Evolutionary conservation across 1,140 invertebrate species (phyloP).

Genomic region (Thrips palmi): DNA sequence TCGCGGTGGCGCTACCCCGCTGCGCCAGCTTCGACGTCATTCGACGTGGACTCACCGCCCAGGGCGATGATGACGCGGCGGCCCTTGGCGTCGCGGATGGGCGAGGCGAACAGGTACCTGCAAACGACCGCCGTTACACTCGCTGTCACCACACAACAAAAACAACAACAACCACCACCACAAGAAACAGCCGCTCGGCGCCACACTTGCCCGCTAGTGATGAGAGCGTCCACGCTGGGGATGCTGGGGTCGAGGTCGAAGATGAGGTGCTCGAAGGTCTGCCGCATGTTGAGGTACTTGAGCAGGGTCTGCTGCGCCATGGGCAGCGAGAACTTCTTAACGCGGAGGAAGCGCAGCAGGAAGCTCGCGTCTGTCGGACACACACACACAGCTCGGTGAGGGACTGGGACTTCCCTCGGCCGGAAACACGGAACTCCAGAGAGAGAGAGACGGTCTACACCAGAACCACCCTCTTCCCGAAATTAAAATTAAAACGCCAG

Average conservation of each 20-base stretch:
- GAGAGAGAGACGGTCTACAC: too few relatives aligned
- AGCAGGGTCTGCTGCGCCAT: constrained; percentile 59
- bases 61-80: constrained; percentile 46
- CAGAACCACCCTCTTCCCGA: too few relatives aligned
- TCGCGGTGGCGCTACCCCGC: too few relatives aligned
- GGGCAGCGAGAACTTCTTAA: constrained; percentile 60
- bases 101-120: constrained; percentile 50
- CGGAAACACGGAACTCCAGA: too few relatives aligned
- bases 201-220: too few relatives aligned
- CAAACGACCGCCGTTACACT: too few relatives aligned
- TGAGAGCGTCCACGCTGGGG: constrained; percentile 35
- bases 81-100: constrained; percentile 45
- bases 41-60: constrained; percentile 29
- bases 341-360: constrained; percentile 52
- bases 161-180: too few relatives aligned
- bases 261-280: constrained; percentile 39
- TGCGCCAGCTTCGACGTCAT: neutral
- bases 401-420: too few relatives aligned
- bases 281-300: constrained; percentile 57
- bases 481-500: too few relatives aligned
- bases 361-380: constrained; percentile 52
- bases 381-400: too few relatives aligned
- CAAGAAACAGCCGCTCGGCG: neutral
- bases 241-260: constrained; percentile 43
- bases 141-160: too few relatives aligned